Evolutionary conservation across 2,113 vertebrate genomes (phyloP), one percentile per base, ranked within the genome.

Genomic region (Morone saxatilis): DNA sequence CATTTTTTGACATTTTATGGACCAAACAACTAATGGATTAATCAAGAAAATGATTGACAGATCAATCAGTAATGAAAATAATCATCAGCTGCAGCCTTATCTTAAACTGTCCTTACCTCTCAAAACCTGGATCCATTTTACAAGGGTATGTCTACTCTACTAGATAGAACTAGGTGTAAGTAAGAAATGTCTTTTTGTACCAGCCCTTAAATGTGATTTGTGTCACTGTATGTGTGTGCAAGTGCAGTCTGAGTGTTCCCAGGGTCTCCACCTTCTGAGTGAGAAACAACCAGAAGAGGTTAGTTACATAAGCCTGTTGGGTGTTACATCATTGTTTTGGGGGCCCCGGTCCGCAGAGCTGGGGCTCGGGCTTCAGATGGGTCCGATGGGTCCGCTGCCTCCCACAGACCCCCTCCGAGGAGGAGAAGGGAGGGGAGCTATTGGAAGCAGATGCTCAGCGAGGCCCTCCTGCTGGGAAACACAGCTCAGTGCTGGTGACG

Each of bases 241-340:
- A 10, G 36, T 66, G 41, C 60, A 40, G 38, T 41, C 68, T 19
- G 22, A 63, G 54, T 45, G 66, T 88, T 91, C 62, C 69, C 74
- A 85, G 65, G 70, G 61, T 89, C 81, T 78, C 81, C 63, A 76
- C 78, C 81, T 71, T 73, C 43, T 61, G 50, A 82, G 80, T 53
- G 68, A 79, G 76, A 85, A 81, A 72, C 67, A 68, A 62, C 83
- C 80, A 86, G 74, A 50, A 66, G 62, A 83, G 71, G 54, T 86
- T 77, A 45, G 83, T 93, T 93, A 89, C 74, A 75, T 92, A 93
- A 93, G 82, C 60, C 83, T 80, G 68, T 72, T 84, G 85, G 70
- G 83, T 76, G 85, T 92, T 91, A 59, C 90, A 72, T 93, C 87
- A 93, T 88, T 89, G 81, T 88, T 90, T 77, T 83, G 82, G 78